These are phyloP conservation scores for Athalia circularis DNA, from an alignment of 2,888 invertebrate species.

Conservation along the genomic window DNA sequence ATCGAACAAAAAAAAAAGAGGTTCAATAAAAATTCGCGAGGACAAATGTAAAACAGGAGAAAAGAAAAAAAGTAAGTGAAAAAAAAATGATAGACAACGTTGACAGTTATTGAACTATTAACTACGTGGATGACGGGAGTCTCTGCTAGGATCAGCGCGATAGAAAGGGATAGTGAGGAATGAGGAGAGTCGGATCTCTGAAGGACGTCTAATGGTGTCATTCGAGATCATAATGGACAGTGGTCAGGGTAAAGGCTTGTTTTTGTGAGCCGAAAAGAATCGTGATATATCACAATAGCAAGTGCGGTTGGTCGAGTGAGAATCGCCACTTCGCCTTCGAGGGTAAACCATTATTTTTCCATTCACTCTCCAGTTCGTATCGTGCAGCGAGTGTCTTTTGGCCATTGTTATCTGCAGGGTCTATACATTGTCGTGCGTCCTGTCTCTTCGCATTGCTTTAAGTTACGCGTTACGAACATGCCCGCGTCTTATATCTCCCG, in stretches of 20 bases:
- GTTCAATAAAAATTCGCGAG: background rate
- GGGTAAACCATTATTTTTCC: slow-evolving; percentile 44
- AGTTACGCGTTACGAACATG: background rate
- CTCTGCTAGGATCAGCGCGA: slow-evolving; percentile 17
- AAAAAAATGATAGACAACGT: background rate
- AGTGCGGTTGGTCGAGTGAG: slow-evolving; percentile 19
- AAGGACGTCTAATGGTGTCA: slow-evolving; percentile 63
- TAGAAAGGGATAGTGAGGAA: slow-evolving; percentile 36
- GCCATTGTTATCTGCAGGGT: slow-evolving; percentile 23
- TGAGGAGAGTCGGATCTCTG: slow-evolving; percentile 32
- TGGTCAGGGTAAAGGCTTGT: slow-evolving; percentile 57
- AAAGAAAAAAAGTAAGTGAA: background rate
- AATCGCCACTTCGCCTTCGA: slow-evolving; percentile 41
- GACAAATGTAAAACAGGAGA: no score
- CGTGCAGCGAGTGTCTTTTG: slow-evolving; percentile 20
- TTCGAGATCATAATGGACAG: slow-evolving; percentile 64
- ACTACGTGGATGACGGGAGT: slow-evolving; percentile 2
- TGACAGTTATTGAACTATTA: background rate
- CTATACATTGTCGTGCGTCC: background rate
- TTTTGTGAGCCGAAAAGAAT: slow-evolving; percentile 51
- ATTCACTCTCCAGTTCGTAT: slow-evolving; percentile 21
- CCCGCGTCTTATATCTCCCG: background rate
- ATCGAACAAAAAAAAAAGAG: background rate
- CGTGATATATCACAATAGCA: slow-evolving; percentile 41
- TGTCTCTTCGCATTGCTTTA: background rate